Percentiles rank a stretch among this genome's conserved stretches.
These are phyloP conservation scores for Corythornis cristatus DNA, from an alignment of 2,113 vertebrate genomes.

Conservation along the genomic window DNA sequence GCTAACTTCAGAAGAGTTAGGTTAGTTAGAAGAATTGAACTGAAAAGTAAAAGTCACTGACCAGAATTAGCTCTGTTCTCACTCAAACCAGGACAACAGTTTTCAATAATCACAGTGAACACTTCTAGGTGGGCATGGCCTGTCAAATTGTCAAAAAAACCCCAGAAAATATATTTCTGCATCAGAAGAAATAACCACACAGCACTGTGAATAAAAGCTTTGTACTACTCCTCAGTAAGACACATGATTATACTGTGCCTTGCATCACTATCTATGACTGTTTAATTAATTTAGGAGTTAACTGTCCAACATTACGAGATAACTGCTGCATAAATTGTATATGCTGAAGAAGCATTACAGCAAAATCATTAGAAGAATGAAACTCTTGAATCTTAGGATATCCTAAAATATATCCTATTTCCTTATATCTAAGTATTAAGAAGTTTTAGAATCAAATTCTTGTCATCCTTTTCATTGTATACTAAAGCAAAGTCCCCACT, in stretches of 20 bases:
- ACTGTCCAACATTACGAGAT: not conserved
- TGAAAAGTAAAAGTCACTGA: no score
- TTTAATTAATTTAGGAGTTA: not conserved
- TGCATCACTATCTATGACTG: not conserved
- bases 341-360: not conserved
- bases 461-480: not conserved
- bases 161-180: not conserved
- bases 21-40: no score
- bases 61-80: no score
- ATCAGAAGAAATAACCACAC: not conserved
- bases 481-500: not conserved
- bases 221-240: not conserved
- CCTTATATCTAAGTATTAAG: not conserved
- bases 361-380: not conserved
- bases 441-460: not conserved
- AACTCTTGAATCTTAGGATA: not conserved
- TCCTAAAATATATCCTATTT: not conserved
- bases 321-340: not conserved
- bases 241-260: not conserved
- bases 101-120: not conserved
- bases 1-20: no score
- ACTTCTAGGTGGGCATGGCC: not conserved
- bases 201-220: not conserved
- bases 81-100: not conserved
- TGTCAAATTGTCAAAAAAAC: not conserved